Conservation (phyloP, 2,797 vertebrate genomes). For the Sphenodon punctatus region DNA sequence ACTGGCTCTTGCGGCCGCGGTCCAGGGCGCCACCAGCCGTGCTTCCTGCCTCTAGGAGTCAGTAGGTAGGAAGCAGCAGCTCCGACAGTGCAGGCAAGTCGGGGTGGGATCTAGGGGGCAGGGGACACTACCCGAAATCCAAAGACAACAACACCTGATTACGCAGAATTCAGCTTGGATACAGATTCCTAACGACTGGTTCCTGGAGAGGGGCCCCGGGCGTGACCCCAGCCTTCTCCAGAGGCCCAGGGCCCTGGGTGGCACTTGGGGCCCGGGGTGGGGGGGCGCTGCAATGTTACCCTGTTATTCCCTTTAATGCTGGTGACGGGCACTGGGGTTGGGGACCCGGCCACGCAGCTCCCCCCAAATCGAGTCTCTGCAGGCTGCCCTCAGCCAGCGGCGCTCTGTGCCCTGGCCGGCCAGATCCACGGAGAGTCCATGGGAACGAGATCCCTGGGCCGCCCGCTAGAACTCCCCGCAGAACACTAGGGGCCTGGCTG, state of each 20-base stretch:
- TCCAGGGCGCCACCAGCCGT: not conserved
- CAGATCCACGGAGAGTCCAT: no score
- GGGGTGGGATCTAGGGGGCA: not conserved
- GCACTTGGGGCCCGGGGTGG: not conserved
- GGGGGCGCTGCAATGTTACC: not conserved
- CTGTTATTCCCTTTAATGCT: not conserved
- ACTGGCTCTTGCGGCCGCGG: no score
- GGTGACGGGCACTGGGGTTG: not conserved
- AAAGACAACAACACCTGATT: conserved; percentile 45
- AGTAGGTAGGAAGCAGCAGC: conserved; percentile 18
- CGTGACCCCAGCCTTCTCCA: not conserved
- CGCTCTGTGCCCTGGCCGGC: no score
- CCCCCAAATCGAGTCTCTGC: no score
- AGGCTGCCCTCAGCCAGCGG: not conserved
- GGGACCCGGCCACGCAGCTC: no score
- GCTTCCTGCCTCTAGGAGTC: not conserved
- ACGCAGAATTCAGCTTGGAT: conserved; percentile 43
- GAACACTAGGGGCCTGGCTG: no score
- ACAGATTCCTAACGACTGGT: conserved; percentile 43
- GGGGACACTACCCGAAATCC: not conserved
- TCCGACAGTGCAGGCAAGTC: not conserved
- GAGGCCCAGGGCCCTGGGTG: not conserved
- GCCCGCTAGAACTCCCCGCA: no score
- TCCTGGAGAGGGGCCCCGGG: not conserved
- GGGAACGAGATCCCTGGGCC: no score